Percentiles rank a stretch among this genome's conserved stretches.
Conservation (phyloP, 2,888 invertebrate genomes). For the Polymixis flavicincta region DNA sequence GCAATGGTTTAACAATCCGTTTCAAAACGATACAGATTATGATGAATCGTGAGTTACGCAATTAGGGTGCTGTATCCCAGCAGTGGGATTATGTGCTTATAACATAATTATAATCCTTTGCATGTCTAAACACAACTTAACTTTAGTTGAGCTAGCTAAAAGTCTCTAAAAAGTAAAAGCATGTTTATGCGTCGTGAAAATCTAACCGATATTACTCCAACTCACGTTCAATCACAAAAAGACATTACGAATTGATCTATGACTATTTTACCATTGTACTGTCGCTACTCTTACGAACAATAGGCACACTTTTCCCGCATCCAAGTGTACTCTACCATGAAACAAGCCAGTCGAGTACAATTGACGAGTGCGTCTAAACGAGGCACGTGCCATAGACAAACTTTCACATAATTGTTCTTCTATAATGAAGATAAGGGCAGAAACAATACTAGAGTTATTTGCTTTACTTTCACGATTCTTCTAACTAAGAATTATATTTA, state of each 20-base stretch:
- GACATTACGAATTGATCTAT: constrained; percentile 36
- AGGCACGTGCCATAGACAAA: constrained; percentile 42
- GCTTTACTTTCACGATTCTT: constrained; percentile 45
- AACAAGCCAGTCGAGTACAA: constrained; percentile 55
- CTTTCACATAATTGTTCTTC: constrained; percentile 59
- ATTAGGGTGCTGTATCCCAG: too few relatives aligned
- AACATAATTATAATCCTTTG: background rate
- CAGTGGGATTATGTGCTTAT: too few relatives aligned
- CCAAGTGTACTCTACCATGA: constrained; percentile 56
- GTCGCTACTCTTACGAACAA: constrained; percentile 46
- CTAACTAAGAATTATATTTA: constrained; percentile 5
- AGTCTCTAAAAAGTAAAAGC: background rate
- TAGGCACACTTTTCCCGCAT: constrained; percentile 54
- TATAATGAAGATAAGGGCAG: constrained; percentile 45
- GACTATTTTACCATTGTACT: constrained; percentile 41
- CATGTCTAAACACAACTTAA: background rate
- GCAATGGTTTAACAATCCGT: too few relatives aligned
- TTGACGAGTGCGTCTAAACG: constrained; percentile 54
- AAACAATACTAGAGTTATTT: constrained; percentile 49
- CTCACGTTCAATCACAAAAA: constrained; percentile 30
- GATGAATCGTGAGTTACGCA: too few relatives aligned
- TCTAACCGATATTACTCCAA: background rate
- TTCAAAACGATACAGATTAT: too few relatives aligned
- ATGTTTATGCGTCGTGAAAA: background rate
- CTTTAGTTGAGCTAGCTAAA: background rate